These are phyloP conservation scores for Ptilorrhoa leucosticta DNA, from an alignment of 2,113 vertebrate genomes.

Conservation along the genomic window DNA sequence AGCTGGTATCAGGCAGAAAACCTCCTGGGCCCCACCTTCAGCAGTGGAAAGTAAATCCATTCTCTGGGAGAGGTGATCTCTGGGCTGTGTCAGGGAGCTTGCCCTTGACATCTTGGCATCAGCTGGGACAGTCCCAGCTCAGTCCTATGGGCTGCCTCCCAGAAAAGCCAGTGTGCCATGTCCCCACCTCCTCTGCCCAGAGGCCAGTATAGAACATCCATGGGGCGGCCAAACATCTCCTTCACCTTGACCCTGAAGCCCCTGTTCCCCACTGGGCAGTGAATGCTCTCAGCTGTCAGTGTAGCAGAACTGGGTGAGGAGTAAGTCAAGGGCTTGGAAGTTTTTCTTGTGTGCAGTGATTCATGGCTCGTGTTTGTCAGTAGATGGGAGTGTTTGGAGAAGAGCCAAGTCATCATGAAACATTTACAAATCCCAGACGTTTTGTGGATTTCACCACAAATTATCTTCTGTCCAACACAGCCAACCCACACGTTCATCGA, in stretches of 20 bases:
- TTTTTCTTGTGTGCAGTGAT: background rate
- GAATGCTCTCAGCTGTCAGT: background rate
- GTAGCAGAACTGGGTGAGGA: background rate
- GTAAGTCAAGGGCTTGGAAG: constrained; percentile 32
- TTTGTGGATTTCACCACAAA: constrained; percentile 55
- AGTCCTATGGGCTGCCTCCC: background rate
- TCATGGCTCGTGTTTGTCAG: constrained; percentile 28
- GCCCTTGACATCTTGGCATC: background rate
- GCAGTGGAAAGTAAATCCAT: background rate
- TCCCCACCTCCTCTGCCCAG: background rate
- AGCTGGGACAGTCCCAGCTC: background rate
- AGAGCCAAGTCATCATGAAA: constrained; percentile 44
- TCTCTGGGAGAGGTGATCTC: background rate
- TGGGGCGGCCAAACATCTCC: background rate
- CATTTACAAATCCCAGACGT: constrained; percentile 58
- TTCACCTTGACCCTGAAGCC: background rate
- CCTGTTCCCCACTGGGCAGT: background rate
- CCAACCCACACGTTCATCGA: background rate
- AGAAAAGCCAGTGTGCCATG: background rate
- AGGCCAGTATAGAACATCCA: background rate
- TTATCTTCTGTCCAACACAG: constrained; percentile 8
- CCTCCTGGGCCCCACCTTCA: background rate
- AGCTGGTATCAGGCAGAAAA: background rate
- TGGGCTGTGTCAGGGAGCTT: background rate
- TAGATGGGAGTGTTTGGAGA: constrained; percentile 46